Percentiles rank a stretch among this genome's conserved stretches.
Evolutionary conservation across 2,113 vertebrate species (phyloP).

Genomic region (Amazona guildingii): DNA sequence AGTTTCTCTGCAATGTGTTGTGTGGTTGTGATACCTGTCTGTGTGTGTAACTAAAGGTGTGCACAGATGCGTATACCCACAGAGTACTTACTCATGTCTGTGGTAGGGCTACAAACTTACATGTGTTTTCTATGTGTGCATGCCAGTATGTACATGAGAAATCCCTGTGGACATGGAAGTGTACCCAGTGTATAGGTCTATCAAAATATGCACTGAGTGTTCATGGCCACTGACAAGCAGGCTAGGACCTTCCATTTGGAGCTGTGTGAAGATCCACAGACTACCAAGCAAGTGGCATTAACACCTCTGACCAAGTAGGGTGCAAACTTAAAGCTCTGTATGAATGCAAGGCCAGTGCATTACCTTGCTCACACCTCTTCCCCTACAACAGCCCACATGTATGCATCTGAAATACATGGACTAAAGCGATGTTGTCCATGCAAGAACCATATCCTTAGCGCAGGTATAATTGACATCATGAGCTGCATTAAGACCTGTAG

Average conservation of each 20-base stretch:
- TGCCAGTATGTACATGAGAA: neutral
- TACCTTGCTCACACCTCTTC: neutral
- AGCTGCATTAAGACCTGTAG: neutral
- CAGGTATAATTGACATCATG: neutral
- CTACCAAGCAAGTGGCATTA: neutral
- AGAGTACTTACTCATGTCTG: neutral
- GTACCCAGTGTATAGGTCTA: neutral
- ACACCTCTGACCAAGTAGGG: neutral
- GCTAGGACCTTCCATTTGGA: neutral
- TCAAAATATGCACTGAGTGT: rapidly evolving
- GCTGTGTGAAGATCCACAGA: neutral
- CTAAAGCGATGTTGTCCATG: neutral
- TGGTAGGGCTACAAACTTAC: neutral
- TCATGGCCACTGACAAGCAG: neutral
- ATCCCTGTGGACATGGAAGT: neutral
- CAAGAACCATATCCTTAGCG: neutral
- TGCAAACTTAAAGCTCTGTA: neutral
- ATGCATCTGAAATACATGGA: neutral
- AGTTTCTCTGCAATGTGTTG: neutral
- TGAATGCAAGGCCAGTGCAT: neutral
- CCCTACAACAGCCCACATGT: neutral
- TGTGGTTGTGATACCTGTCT: neutral
- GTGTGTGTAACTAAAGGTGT: rapidly evolving
- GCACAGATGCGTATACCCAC: neutral
- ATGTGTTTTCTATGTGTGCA: neutral